Conservation (phyloP, 2,888 invertebrate species). For the Globia sparganii region DNA sequence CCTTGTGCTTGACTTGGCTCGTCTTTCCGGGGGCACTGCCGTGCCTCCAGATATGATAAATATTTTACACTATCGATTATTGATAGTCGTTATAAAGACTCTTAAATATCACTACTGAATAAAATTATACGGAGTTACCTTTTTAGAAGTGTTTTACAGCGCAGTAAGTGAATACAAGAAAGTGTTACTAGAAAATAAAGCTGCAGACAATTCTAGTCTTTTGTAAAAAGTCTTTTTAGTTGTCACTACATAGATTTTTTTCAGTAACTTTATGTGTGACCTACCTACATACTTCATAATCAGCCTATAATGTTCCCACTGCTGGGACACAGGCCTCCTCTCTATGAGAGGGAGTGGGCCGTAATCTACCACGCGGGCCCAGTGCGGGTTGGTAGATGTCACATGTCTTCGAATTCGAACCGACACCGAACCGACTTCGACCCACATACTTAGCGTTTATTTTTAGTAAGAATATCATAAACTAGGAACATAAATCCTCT, state of each 20-base stretch:
- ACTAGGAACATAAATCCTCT: slow-evolving; percentile 60
- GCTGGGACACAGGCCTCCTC: too few species aligned
- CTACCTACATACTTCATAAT: slow-evolving; percentile 5
- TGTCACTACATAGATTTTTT: slow-evolving; percentile 5
- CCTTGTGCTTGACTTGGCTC: too few species aligned
- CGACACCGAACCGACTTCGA: too few species aligned
- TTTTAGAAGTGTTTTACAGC: background rate
- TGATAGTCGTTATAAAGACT: background rate
- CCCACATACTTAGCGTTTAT: slow-evolving; percentile 12
- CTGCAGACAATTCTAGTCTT: slow-evolving; percentile 6
- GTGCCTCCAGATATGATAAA: too few species aligned
- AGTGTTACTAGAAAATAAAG: background rate
- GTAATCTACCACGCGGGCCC: too few species aligned
- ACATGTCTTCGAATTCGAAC: too few species aligned
- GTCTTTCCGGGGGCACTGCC: too few species aligned
- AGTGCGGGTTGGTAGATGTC: too few species aligned
- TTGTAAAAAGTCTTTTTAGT: slow-evolving; percentile 16
- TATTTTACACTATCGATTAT: slow-evolving; percentile 1
- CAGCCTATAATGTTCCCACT: too few species aligned
- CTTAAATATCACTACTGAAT: background rate
- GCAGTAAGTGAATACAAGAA: background rate
- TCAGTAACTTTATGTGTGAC: slow-evolving; percentile 1
- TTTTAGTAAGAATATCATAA: slow-evolving; percentile 33
- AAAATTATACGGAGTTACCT: background rate
- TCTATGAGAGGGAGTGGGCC: too few species aligned